Conservation (phyloP, 2,113 vertebrate species). For the Poicephalus gulielmi region DNA sequence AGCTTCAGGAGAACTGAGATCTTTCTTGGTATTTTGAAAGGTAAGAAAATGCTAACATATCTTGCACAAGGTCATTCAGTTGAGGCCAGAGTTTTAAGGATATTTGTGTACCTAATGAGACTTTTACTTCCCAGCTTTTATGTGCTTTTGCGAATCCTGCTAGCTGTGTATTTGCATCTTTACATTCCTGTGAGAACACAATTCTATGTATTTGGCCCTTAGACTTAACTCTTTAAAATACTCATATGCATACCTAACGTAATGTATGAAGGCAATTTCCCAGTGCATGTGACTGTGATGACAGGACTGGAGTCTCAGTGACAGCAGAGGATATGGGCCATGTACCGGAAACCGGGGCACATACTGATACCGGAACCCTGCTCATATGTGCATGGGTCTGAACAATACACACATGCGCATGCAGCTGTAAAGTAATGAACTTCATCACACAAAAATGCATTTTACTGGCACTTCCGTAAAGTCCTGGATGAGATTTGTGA, state of each 20-base stretch:
- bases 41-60: background rate
- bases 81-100: background rate
- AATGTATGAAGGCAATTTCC: background rate
- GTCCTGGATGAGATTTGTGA: background rate
- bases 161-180: background rate
- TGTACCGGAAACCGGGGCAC: fast-evolving
- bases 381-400: fast-evolving
- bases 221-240: background rate
- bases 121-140: background rate
- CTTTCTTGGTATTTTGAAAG: background rate
- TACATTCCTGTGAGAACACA: fast-evolving
- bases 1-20: background rate
- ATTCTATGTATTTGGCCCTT: background rate
- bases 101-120: background rate
- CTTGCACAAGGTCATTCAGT: background rate
- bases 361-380: background rate
- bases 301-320: background rate
- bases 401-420: fast-evolving
- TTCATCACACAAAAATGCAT: background rate
- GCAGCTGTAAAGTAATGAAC: background rate
- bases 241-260: background rate
- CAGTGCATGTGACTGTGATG: too few relatives aligned
- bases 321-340: background rate
- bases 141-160: background rate
- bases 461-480: background rate